Evolutionary conservation across 2,888 invertebrate species (phyloP).

Genomic region (Liopterus haemorrhoidalis): DNA sequence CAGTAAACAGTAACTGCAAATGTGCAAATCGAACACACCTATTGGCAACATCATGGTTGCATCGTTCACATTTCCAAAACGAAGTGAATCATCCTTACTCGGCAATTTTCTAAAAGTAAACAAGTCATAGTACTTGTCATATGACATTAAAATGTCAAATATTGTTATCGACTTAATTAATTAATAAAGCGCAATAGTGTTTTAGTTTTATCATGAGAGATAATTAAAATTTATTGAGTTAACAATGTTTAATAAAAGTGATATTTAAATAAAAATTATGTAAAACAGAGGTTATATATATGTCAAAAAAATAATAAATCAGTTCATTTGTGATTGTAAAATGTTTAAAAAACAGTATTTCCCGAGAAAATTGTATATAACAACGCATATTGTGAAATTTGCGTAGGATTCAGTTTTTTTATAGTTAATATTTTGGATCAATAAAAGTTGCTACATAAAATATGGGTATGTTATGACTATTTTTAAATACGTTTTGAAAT

Average conservation of each 20-base stretch:
- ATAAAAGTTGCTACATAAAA: constrained; percentile 2
- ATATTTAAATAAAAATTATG: neutral
- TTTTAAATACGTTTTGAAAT: neutral
- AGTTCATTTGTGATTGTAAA: neutral
- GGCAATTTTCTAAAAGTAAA: no score
- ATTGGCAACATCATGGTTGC: no score
- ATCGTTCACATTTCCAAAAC: no score
- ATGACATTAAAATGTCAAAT: no score
- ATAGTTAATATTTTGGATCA: constrained; percentile 13
- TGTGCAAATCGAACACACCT: no score
- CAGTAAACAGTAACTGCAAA: no score
- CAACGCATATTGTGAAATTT: constrained; percentile 4
- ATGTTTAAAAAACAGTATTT: constrained; percentile 3
- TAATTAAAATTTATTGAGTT: no score
- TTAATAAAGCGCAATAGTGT: no score
- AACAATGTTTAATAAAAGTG: neutral
- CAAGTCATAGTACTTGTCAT: no score
- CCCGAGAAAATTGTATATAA: constrained; percentile 1
- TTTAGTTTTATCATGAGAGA: no score
- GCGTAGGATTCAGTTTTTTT: constrained; percentile 11
- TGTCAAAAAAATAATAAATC: neutral
- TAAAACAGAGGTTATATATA: constrained; percentile 10
- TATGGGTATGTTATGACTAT: neutral
- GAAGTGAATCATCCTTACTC: no score
- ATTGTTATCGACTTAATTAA: no score